These are phyloP conservation scores for Dorcus parallelipipedus DNA, from an alignment of 2,888 invertebrate genomes.

Conservation along the genomic window DNA sequence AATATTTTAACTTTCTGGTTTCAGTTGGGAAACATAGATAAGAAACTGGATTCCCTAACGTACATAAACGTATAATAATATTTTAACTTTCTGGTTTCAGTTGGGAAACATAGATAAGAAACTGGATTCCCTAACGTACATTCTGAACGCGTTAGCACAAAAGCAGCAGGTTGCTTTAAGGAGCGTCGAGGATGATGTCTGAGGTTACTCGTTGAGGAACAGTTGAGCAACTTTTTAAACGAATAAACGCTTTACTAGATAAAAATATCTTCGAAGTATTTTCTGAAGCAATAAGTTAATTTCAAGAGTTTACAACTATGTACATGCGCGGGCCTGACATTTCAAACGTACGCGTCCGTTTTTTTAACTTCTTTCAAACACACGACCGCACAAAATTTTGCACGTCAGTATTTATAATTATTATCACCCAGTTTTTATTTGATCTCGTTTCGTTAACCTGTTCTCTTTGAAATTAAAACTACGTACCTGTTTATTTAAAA, in stretches of 20 bases:
- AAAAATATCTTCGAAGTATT: constrained; percentile 9
- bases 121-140: constrained; percentile 57
- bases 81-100: constrained; percentile 45
- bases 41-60: constrained; percentile 60
- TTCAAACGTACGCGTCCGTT: too few species aligned
- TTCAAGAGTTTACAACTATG: too few species aligned
- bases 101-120: constrained; percentile 61
- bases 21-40: constrained; percentile 59
- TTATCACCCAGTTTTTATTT: too few species aligned
- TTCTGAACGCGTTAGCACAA: constrained; percentile 57
- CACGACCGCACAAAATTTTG: too few species aligned
- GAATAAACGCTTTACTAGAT: constrained; percentile 11
- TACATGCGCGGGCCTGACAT: too few species aligned
- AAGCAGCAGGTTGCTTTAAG: constrained; percentile 54
- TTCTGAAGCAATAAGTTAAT: constrained; percentile 11
- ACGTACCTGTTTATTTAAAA: too few species aligned
- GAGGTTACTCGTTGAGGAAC: constrained; percentile 26
- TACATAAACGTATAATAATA: too few species aligned
- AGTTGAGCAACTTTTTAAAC: constrained; percentile 8
- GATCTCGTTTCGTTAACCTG: too few species aligned
- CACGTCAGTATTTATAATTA: too few species aligned
- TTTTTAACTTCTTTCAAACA: too few species aligned
- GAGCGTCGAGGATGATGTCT: constrained; percentile 53
- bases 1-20: constrained; percentile 29
- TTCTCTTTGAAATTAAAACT: too few species aligned